A percentile compares a stretch with the other conserved stretches of the same genome.
Evolutionary conservation across 2,888 invertebrate genomes (phyloP).

Genomic region (Heliconius ethilla): DNA sequence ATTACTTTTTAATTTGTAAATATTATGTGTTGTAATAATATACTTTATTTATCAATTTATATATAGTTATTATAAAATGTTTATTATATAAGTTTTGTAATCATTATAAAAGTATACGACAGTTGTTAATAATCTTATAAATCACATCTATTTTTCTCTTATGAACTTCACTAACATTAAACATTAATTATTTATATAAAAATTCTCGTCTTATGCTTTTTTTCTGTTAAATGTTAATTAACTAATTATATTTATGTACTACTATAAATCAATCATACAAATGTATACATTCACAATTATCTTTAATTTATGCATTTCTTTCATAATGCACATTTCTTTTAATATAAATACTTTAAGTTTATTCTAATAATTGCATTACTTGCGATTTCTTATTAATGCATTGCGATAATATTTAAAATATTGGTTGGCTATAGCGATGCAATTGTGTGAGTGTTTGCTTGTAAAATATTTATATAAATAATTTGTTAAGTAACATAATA

Average conservation of each 20-base stretch:
- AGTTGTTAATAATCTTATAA: neutral
- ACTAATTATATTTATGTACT: too few species aligned
- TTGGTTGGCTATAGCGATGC: neutral
- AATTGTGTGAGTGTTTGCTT: slow-evolving; percentile 6
- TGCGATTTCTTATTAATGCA: slow-evolving; percentile 11
- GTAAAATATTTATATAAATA: neutral
- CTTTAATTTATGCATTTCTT: neutral
- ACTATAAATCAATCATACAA: too few species aligned
- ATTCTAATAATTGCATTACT: neutral
- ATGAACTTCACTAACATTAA: too few species aligned
- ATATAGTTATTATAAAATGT: neutral
- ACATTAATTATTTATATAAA: too few species aligned
- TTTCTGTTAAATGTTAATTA: too few species aligned
- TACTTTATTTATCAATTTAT: too few species aligned
- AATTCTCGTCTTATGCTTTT: too few species aligned
- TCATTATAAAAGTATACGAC: neutral
- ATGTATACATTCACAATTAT: neutral
- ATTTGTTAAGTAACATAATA: neutral
- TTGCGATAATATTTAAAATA: neutral
- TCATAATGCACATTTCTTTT: neutral
- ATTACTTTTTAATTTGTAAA: too few species aligned
- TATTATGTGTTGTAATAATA: too few species aligned
- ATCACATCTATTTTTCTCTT: neutral
- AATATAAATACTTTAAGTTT: neutral
- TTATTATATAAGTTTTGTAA: neutral